Conservation (phyloP, 2,113 vertebrate genomes). For the Melanerpes formicivorus region DNA sequence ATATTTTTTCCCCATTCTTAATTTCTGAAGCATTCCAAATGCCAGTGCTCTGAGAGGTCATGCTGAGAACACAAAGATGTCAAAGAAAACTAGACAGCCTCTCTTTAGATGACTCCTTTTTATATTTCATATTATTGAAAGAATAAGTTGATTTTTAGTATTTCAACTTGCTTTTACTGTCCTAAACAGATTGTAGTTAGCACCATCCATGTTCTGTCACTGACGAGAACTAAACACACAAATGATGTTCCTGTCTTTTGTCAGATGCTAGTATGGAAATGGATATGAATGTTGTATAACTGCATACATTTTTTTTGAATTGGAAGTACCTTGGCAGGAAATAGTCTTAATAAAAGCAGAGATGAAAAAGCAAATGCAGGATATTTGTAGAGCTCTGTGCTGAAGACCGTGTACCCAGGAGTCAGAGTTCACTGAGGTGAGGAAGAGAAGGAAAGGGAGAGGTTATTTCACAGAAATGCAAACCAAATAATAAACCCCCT, state of each 20-base stretch:
- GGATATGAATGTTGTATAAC: not conserved
- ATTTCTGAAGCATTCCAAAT: not conserved
- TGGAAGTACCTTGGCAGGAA: conserved; percentile 27
- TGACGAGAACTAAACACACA: not conserved
- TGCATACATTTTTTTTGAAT: conserved; percentile 25
- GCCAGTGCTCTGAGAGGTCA: not conserved
- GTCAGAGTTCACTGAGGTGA: not conserved
- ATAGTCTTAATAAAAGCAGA: not conserved
- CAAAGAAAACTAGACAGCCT: not conserved
- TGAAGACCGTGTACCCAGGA: not conserved
- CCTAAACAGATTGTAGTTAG: not conserved
- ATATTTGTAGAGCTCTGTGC: not conserved
- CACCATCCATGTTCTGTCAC: not conserved
- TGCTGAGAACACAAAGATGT: not conserved
- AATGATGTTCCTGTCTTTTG: not conserved
- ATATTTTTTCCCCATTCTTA: not conserved
- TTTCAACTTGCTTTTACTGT: not conserved
- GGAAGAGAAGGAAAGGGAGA: not conserved
- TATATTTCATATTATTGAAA: not conserved
- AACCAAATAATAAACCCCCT: not conserved
- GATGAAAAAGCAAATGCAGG: not conserved
- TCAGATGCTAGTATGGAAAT: not conserved
- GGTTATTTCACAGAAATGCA: not conserved
- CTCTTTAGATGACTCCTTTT: not conserved
- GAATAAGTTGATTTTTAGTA: not conserved